These are phyloP conservation scores for Melanostigma gelatinosum DNA, from an alignment of 2,113 vertebrate genomes.

Conservation along the genomic window DNA sequence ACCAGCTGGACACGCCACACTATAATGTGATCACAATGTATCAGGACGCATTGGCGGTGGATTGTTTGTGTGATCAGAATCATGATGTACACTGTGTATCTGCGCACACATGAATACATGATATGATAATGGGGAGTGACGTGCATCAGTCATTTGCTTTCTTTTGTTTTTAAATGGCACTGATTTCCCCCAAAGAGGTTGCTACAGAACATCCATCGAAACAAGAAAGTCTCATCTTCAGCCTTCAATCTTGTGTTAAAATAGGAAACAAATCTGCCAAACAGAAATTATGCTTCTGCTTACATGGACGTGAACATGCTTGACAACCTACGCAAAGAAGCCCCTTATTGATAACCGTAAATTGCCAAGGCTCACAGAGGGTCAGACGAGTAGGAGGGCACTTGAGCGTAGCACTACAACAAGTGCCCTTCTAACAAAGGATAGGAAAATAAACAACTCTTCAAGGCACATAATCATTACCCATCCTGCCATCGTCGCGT, in stretches of 20 bases:
- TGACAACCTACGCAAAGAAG: not conserved
- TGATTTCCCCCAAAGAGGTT: not conserved
- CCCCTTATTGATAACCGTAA: not conserved
- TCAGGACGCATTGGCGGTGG: conserved; percentile 28
- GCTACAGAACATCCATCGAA: not conserved
- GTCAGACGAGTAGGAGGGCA: not conserved
- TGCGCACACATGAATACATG: too few species aligned
- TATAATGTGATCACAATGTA: conserved; percentile 57
- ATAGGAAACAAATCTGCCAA: not conserved
- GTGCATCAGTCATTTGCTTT: not conserved
- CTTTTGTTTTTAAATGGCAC: not conserved
- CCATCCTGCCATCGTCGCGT: not conserved
- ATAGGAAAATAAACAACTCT: not conserved
- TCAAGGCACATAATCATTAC: not conserved
- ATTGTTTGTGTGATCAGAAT: not conserved
- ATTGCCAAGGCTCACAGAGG: not conserved
- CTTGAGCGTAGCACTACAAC: not conserved
- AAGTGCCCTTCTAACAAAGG: not conserved
- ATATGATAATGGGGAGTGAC: conserved; percentile 10
- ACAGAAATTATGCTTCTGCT: not conserved
- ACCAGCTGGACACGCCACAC: conserved; percentile 65
- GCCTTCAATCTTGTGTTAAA: not conserved
- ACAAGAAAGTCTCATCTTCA: not conserved
- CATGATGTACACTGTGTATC: too few species aligned
- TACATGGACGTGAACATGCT: not conserved